Evolutionary conservation across 2,888 invertebrate species (phyloP), one percentile per base, ranked within the genome.

Genomic region (Melikaiella ostensackeni): DNA sequence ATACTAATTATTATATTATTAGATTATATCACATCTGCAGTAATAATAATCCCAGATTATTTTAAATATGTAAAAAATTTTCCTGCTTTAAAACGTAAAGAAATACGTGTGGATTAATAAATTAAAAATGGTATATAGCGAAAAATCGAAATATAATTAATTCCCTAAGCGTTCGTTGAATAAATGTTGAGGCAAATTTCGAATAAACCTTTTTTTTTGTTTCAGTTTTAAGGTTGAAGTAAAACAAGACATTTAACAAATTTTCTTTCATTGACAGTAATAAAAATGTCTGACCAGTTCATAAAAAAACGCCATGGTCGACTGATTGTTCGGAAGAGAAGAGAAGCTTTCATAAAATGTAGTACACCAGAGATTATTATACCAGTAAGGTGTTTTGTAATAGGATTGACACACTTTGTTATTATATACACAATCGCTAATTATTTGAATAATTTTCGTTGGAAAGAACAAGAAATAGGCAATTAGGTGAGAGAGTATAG

Each of bases 371-470:
- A 70, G 30, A 70, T 50, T 46, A 24, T 70, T 50, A 50, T 46
- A 50, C 46, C 24, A 46, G 27, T 50, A 50, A 70, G 30, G 46
- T 30, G n/a, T 70, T 50, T 70, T 70, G 50, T 30, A 70, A 70
- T 24, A 27, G 46, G 19, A 70, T 70, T 70, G 70, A 50, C 70
- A 70, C 19, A 70, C 70, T 66, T 66, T 70, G 11, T 30, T 66
- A 66, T 42, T 30, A 70, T 30, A 46, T 50, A 30, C 50, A 30
- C 50, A 70, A 70, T 50, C 16, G 50, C 4, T 19, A 46, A 66
- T 66, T 27, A 66, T 64, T 19, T 16, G 1, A 46, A 66, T 66
- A 66, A 46, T 70, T 33, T n/a, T 66, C 42, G 7, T 66, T 13
- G 27, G 11, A 16, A 42, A 64, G 24, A 19, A 70, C 66, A 9